These are phyloP conservation scores for Sinocyclocheilus anophthalmus DNA, from an alignment of 2,113 vertebrate genomes.

Conservation along the genomic window DNA sequence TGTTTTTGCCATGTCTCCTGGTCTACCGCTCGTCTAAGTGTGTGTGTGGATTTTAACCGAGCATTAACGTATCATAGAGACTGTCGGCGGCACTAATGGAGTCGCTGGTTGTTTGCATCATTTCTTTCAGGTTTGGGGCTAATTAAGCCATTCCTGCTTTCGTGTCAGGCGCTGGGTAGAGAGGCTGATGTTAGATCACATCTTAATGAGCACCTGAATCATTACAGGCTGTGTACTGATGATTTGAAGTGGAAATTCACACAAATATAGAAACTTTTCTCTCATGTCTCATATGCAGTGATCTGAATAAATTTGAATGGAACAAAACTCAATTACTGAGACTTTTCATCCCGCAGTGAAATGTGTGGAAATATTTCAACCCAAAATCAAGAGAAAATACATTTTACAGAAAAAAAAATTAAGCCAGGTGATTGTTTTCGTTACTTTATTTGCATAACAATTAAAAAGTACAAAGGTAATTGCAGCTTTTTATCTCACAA, in stretches of 20 bases:
- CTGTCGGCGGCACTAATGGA: neutral
- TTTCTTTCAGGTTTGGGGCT: slow-evolving; percentile 6
- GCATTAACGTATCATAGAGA: neutral
- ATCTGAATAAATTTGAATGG: neutral
- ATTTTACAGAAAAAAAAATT: neutral
- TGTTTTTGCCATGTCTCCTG: slow-evolving; percentile 19
- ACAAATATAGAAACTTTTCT: neutral
- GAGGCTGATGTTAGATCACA: neutral
- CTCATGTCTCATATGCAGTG: neutral
- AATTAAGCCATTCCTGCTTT: slow-evolving; percentile 10
- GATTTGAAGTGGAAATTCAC: neutral
- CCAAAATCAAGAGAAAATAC: neutral
- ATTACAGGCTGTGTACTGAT: neutral
- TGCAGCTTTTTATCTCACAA: neutral
- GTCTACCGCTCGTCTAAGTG: neutral
- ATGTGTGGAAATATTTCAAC: neutral
- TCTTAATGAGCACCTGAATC: slow-evolving; percentile 7
- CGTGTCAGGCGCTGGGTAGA: neutral
- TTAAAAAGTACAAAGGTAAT: neutral
- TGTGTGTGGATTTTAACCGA: neutral
- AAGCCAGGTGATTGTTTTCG: no score
- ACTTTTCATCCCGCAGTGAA: neutral
- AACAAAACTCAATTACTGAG: neutral
- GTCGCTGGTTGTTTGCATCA: neutral
- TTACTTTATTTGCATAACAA: neutral